Evolutionary conservation across 2,888 invertebrate genomes (phyloP).

Genomic region (Asteroscopus sphinx): DNA sequence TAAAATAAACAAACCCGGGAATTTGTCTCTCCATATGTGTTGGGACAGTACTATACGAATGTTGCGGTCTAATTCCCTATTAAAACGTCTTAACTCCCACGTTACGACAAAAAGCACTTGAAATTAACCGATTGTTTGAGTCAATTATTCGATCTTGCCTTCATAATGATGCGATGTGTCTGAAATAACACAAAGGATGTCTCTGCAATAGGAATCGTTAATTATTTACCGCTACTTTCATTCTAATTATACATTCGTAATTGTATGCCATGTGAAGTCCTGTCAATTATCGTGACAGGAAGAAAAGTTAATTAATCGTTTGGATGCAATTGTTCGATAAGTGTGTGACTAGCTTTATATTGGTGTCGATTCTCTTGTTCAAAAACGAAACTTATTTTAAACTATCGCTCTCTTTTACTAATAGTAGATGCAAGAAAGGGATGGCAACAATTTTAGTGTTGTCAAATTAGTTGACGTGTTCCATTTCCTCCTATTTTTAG

Average conservation of each 20-base stretch:
- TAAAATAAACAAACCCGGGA: conserved; percentile 66
- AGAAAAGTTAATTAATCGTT: conserved; percentile 32
- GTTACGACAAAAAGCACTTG: conserved; percentile 29
- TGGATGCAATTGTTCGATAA: conserved; percentile 15
- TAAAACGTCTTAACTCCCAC: conserved; percentile 8
- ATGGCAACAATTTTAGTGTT: no score
- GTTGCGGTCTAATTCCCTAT: conserved; percentile 16
- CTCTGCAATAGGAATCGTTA: conserved; percentile 18
- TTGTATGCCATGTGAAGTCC: conserved; percentile 26
- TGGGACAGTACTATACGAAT: conserved; percentile 8
- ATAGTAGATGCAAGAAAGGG: no score
- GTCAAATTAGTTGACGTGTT: no score
- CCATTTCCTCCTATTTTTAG: no score
- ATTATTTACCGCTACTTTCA: conserved; percentile 41
- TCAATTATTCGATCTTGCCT: conserved; percentile 33
- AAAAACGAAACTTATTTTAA: no score
- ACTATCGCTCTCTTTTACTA: no score
- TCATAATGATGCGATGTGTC: conserved; percentile 15
- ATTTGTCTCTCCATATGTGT: conserved; percentile 45
- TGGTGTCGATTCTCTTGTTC: no score
- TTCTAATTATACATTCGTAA: conserved; percentile 36
- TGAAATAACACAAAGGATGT: conserved; percentile 35
- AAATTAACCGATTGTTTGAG: conserved; percentile 16
- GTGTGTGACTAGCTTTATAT: conserved; percentile 9
- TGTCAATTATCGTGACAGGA: conserved; percentile 35